Evolutionary conservation across 2,113 vertebrate genomes (phyloP).

Genomic region (Suncus etruscus): DNA sequence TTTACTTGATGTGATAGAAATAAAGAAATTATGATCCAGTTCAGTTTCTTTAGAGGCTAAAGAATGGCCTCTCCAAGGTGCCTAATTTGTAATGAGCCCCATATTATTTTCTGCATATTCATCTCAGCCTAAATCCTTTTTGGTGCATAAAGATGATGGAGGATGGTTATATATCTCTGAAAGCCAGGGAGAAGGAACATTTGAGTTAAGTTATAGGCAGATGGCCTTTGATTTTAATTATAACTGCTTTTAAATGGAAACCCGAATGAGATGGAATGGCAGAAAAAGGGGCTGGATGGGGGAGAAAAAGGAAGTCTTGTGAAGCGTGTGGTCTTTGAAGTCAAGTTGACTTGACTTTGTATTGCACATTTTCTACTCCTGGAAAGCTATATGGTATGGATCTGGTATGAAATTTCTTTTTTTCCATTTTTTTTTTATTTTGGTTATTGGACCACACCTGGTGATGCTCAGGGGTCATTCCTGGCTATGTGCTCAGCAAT

Average conservation of each 20-base stretch:
- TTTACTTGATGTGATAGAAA: constrained; percentile 23
- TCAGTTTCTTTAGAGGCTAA: neutral
- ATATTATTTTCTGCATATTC: neutral
- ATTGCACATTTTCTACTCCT: neutral
- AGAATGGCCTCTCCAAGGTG: neutral
- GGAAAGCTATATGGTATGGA: neutral
- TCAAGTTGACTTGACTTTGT: neutral
- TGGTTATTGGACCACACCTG: too few species aligned
- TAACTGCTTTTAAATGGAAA: constrained; percentile 61
- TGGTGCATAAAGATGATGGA: constrained; percentile 1
- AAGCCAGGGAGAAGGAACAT: constrained; percentile 41
- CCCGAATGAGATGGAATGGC: neutral
- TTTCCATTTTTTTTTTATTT: too few species aligned
- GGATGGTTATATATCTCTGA: constrained; percentile 54
- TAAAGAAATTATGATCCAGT: neutral
- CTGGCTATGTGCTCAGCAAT: too few species aligned
- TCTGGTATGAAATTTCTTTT: neutral
- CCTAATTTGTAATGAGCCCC: neutral
- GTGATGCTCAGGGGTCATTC: too few species aligned
- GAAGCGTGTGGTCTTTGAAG: neutral
- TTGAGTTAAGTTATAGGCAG: constrained; percentile 66
- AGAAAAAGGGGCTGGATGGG: neutral
- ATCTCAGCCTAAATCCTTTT: constrained; percentile 31
- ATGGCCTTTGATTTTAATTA: constrained; percentile 67
- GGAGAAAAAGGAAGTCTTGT: neutral